phyloP scores from a whole-genome alignment of 2,888 invertebrate genomes.

The Nineta flava region DNA sequence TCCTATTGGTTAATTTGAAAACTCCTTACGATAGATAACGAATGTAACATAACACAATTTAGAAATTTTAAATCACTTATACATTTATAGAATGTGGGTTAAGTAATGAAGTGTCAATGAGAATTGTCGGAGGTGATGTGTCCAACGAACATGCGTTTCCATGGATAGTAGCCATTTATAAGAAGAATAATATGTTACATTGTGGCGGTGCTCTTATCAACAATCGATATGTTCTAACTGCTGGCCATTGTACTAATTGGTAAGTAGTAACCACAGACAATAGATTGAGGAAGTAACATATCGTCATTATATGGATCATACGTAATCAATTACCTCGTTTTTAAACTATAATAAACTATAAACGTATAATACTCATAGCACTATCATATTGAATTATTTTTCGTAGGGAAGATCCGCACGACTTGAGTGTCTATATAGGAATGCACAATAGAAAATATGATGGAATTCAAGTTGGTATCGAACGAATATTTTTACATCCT shows the following conservation, averaged over 20 bases:
- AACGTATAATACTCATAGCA: background rate
- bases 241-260: slow-evolving; percentile 42
- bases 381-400: background rate
- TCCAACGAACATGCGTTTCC: slow-evolving; percentile 34
- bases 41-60: no score
- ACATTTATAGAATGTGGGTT: slow-evolving; percentile 20
- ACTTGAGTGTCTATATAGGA: slow-evolving; percentile 30
- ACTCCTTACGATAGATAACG: no score
- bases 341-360: no score
- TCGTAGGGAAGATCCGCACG: slow-evolving; percentile 27
- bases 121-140: slow-evolving; percentile 38
- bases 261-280: no score
- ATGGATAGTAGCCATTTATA: slow-evolving; percentile 36
- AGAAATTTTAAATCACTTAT: no score
- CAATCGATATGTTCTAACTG: slow-evolving; percentile 35
- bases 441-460: slow-evolving; percentile 25
- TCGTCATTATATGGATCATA: no score
- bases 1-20: no score
- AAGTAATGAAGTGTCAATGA: slow-evolving; percentile 17
- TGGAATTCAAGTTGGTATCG: slow-evolving; percentile 27
- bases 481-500: slow-evolving; percentile 30
- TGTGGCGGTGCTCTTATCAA: slow-evolving; percentile 40
- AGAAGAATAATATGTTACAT: slow-evolving; percentile 27
- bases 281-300: no score
- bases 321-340: no score